A percentile compares a stretch with the other conserved stretches of the same genome.
Conservation (phyloP, 2,888 invertebrate species). For the Cheilosia soror region DNA sequence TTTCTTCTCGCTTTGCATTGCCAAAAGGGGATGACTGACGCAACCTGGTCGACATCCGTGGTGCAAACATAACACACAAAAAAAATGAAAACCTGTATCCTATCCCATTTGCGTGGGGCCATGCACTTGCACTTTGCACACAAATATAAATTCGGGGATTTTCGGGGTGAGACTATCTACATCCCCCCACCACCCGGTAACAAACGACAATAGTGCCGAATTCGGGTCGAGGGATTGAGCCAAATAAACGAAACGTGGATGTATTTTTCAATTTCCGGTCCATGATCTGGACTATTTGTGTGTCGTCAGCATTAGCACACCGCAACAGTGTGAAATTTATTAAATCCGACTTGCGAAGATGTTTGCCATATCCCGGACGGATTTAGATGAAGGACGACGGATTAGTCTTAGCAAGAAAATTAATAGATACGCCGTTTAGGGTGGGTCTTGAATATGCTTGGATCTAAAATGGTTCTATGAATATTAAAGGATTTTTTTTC, state of each 20-base stretch:
- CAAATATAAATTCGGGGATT: constrained; percentile 66
- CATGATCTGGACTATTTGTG: constrained; percentile 69
- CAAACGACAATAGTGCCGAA: constrained; percentile 60
- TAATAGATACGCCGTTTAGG: neutral
- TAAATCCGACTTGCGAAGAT: constrained; percentile 50
- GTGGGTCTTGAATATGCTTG: too few species aligned
- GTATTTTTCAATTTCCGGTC: constrained; percentile 74
- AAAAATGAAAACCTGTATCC: constrained; percentile 29
- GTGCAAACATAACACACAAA: constrained; percentile 2
- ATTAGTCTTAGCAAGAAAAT: constrained; percentile 4
- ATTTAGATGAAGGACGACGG: constrained; percentile 14
- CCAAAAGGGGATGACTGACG: constrained; percentile 61
- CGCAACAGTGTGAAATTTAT: constrained; percentile 50
- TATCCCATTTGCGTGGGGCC: constrained; percentile 55
- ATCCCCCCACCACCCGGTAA: constrained; percentile 45
- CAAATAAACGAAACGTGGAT: constrained; percentile 50
- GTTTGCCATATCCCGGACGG: constrained; percentile 6
- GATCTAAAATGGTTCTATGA: too few species aligned
- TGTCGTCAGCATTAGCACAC: constrained; percentile 42
- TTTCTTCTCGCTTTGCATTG: constrained; percentile 20
- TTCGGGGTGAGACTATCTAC: constrained; percentile 50
- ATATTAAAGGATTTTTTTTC: neutral
- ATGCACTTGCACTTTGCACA: neutral
- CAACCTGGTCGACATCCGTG: constrained; percentile 59
- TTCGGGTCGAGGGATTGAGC: constrained; percentile 12